These are phyloP conservation scores for Mactra quadrangularis DNA, from an alignment of 1,140 invertebrate species.

Conservation along the genomic window DNA sequence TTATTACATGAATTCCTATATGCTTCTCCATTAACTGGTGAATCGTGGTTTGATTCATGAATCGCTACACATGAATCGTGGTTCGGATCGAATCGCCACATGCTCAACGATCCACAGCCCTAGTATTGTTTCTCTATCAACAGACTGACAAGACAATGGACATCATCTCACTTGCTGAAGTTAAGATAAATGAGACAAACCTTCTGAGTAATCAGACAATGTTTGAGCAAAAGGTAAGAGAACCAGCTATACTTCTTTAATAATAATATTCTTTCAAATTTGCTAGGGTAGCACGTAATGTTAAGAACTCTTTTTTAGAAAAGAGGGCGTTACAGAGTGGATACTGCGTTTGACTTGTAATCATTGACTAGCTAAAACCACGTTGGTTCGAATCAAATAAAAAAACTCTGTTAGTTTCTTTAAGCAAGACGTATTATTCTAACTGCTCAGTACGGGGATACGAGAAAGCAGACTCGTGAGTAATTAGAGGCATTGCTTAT, in stretches of 20 bases:
- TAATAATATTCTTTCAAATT: background rate
- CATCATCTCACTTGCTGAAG: background rate
- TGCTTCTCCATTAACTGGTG: too few relatives aligned
- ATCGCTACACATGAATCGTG: too few relatives aligned
- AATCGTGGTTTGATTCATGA: too few relatives aligned
- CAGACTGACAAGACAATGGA: background rate
- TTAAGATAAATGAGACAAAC: conserved; percentile 8
- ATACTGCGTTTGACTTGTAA: background rate
- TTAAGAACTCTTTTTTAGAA: background rate
- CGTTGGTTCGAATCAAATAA: too few relatives aligned
- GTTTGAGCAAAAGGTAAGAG: conserved; percentile 16
- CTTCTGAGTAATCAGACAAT: conserved; percentile 10
- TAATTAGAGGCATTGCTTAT: too few relatives aligned
- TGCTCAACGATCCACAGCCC: too few relatives aligned
- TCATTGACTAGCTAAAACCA: background rate
- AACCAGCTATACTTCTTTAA: background rate
- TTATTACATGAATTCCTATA: too few relatives aligned
- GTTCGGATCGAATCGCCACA: too few relatives aligned
- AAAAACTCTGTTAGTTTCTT: background rate
- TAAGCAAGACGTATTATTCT: background rate
- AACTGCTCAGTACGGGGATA: too few relatives aligned
- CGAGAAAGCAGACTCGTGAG: too few relatives aligned
- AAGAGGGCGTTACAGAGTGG: background rate
- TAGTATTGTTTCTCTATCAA: too few relatives aligned
- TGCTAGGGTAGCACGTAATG: too few relatives aligned